Conservation (phyloP, 2,113 vertebrate genomes). For the Chloroceryle aenea region DNA sequence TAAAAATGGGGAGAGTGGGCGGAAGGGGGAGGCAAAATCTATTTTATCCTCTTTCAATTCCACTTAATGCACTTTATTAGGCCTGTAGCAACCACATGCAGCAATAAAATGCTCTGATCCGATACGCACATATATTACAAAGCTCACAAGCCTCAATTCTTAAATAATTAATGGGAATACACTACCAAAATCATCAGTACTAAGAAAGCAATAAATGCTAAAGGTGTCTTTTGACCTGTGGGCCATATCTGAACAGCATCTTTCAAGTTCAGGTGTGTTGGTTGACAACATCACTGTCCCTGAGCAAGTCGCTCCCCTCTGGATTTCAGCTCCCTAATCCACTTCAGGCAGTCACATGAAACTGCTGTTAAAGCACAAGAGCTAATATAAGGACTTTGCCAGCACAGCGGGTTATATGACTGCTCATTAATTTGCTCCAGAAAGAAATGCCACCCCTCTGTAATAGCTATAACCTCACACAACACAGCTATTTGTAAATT, state of each 20-base stretch:
- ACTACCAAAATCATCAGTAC: not conserved
- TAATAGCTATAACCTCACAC: not conserved
- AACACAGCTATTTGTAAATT: not conserved
- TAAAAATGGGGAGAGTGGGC: not conserved
- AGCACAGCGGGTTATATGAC: not conserved
- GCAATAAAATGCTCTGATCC: not conserved
- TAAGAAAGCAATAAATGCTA: not conserved
- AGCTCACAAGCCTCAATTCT: not conserved
- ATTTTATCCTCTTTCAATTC: not conserved
- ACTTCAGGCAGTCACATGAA: not conserved
- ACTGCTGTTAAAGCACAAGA: not conserved
- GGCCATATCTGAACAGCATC: not conserved
- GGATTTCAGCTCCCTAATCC: not conserved
- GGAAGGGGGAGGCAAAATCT: not conserved
- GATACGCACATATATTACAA: not conserved
- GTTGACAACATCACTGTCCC: fast-evolving
- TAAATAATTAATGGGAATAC: not conserved
- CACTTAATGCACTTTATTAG: not conserved
- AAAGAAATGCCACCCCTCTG: not conserved
- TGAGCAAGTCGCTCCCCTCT: not conserved
- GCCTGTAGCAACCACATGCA: not conserved
- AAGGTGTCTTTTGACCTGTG: fast-evolving
- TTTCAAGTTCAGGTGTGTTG: not conserved
- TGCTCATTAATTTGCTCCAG: not conserved
- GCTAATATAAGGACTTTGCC: not conserved